These are phyloP conservation scores for Cuniculus paca DNA, from an alignment of 2,797 vertebrate species.

Conservation along the genomic window DNA sequence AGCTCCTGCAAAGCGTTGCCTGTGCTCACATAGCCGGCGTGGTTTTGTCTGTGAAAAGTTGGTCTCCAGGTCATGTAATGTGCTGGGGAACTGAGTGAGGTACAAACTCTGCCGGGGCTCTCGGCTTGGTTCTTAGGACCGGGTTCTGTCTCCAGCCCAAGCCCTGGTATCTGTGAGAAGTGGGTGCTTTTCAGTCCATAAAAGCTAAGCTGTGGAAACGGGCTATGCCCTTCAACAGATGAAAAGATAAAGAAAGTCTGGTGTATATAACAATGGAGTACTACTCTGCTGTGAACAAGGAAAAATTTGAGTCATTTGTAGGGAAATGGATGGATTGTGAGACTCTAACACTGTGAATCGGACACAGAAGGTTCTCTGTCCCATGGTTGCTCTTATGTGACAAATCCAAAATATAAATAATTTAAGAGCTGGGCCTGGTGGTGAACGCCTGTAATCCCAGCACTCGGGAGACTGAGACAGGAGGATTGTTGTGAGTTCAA, in stretches of 20 bases:
- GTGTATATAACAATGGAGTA: not conserved
- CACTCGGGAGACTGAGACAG: too few relatives aligned
- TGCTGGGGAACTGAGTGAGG: not conserved
- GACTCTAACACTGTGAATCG: not conserved
- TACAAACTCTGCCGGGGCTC: not conserved
- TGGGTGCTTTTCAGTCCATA: not conserved
- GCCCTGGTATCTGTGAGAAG: not conserved
- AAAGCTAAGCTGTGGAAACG: not conserved
- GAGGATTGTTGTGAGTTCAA: too few relatives aligned
- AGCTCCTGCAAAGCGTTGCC: not conserved
- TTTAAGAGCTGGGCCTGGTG: too few relatives aligned
- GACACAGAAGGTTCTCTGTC: not conserved
- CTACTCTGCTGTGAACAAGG: not conserved
- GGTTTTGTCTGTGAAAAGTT: not conserved
- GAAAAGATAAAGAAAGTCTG: not conserved
- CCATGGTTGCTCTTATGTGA: not conserved
- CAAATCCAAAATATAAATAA: not conserved
- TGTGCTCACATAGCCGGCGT: not conserved
- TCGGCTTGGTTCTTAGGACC: not conserved
- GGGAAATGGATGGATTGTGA: not conserved
- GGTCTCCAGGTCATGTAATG: not conserved
- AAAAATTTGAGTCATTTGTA: not conserved
- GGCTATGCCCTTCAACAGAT: not conserved
- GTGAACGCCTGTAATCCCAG: too few relatives aligned
- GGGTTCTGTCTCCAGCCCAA: not conserved